Base-by-base conservation (phyloP, 2,888 invertebrate species). In the Eumacrocentrus americanus region DNA sequence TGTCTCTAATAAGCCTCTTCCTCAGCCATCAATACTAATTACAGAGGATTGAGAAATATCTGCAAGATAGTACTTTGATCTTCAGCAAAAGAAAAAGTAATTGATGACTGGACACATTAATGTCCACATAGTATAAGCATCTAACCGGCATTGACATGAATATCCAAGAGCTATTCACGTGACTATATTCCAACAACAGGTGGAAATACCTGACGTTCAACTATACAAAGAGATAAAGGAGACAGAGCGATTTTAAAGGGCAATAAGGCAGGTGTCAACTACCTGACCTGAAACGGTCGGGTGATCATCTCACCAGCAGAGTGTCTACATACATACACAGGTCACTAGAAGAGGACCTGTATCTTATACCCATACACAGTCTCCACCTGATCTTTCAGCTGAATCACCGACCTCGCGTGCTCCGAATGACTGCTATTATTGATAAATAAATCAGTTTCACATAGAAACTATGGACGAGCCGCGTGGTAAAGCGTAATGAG, bases 61-160 rank as follows among this genome's bases (percentile, higher is more conserved):
- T n/a, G n/a, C n/a, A n/a, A n/a, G n/a, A n/a, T n/a, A n/a, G n/a
- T 18, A 42, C 9, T 42, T 42, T 42, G 18, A 42, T 42, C 20
- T 18, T 20, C 20, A 11, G 20, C 42, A 42, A 42, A 40, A 37
- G 29, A 35, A 50, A 47, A 50, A 34, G 14, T 50, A 29, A 18
- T 50, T 35, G 12, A 47, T 47, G 22, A 47, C 23, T 46, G 18
- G 22, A 11, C n/a, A 47, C 18, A 44, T 44, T 16, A 44, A n/a
- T n/a, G n/a, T n/a, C 16, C 14, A 20, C n/a, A 29, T 23, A 14
- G 25, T 6, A 29, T 23, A 29, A 16, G 7, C 18, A 51, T 52
- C 16, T 37, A 12, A n/a, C 12, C 20, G 52, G 38, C 52, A 52
- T 52, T 52, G 52, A 52, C 52, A 52, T 52, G 14, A 22, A 52